Conservation (phyloP, 2,113 vertebrate species). For the Megaceryle torquata region DNA sequence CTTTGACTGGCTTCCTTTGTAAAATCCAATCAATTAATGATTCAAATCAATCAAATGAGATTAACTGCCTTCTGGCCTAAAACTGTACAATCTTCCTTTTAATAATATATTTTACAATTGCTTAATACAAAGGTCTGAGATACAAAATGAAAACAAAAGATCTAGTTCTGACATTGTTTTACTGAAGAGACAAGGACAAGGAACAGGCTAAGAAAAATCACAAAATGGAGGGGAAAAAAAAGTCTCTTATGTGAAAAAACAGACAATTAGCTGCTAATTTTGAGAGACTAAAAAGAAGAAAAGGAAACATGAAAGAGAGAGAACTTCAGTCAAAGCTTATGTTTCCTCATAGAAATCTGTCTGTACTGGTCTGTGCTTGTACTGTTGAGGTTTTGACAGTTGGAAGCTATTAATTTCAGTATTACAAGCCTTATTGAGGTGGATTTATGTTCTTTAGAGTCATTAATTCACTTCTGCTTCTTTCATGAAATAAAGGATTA, state of each 20-base stretch:
- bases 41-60: background rate
- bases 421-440: slow-evolving; percentile 27
- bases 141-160: background rate
- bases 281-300: background rate
- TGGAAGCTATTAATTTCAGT: slow-evolving; percentile 45
- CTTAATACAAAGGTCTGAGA: background rate
- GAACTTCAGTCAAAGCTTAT: background rate
- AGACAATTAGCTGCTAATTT: background rate
- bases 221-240: background rate
- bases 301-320: background rate
- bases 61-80: background rate
- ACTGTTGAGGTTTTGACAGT: background rate
- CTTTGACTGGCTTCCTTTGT: background rate
- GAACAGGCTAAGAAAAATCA: background rate
- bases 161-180: background rate
- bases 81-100: background rate
- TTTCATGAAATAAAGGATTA: background rate
- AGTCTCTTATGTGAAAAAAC: background rate
- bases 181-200: background rate
- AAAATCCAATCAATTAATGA: background rate
- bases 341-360: background rate
- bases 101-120: background rate
- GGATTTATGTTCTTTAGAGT: slow-evolving; percentile 23
- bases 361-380: background rate
- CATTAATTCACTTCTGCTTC: slow-evolving; percentile 8